These are phyloP conservation scores for Dasysyrphus tricinctus DNA, from an alignment of 2,888 invertebrate species.

Conservation along the genomic window DNA sequence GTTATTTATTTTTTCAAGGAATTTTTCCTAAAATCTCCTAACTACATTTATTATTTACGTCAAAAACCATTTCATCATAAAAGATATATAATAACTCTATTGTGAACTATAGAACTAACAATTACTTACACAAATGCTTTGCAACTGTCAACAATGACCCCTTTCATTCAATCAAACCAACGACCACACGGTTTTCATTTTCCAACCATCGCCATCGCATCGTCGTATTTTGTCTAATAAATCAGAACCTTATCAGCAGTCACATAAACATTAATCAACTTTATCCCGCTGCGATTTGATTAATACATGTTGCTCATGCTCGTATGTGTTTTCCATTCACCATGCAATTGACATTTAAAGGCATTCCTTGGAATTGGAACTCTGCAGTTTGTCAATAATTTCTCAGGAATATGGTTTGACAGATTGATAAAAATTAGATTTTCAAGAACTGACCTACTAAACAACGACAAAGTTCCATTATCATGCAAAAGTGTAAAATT, in stretches of 20 bases:
- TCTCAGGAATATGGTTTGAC: slow-evolving; percentile 14
- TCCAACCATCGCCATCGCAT: slow-evolving; percentile 7
- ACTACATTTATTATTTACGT: background rate
- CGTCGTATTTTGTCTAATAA: slow-evolving; percentile 53
- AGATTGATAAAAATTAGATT: slow-evolving; percentile 14
- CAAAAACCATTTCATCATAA: background rate
- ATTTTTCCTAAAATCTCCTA: background rate
- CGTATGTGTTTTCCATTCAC: background rate
- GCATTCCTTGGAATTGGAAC: slow-evolving; percentile 1
- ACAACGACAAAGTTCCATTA: background rate
- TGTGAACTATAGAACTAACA: background rate
- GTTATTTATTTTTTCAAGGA: no score
- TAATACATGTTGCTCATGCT: slow-evolving; percentile 49
- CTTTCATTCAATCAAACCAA: slow-evolving; percentile 50
- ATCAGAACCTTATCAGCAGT: slow-evolving; percentile 67
- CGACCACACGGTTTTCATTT: slow-evolving; percentile 30
- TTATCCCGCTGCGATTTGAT: slow-evolving; percentile 47
- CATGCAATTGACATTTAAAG: slow-evolving; percentile 37
- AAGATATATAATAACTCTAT: background rate
- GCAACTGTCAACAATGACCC: slow-evolving; percentile 34
- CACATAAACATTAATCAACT: slow-evolving; percentile 55
- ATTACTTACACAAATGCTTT: slow-evolving; percentile 21
- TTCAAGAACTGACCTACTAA: slow-evolving; percentile 26
- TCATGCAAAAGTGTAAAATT: background rate
- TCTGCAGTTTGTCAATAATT: background rate